These are phyloP conservation scores for Pseudopodoces humilis DNA, from an alignment of 2,113 vertebrate genomes.

Conservation along the genomic window DNA sequence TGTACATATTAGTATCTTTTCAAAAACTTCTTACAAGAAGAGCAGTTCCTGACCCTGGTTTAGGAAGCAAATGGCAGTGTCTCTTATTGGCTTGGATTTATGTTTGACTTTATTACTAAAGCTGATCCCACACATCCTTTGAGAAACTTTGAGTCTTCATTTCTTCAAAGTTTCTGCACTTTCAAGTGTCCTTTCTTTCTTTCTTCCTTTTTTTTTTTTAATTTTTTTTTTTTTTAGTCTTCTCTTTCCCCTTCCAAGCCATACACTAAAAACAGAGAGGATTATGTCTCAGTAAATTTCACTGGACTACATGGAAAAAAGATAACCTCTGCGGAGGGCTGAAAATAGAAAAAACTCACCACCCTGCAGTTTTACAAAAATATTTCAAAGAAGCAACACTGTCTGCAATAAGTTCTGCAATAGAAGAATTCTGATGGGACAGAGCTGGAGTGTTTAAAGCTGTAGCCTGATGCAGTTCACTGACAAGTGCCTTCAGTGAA, in stretches of 20 bases:
- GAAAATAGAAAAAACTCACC: background rate
- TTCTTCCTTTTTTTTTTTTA: background rate
- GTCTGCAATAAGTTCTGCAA: background rate
- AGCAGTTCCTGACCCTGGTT: background rate
- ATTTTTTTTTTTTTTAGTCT: background rate
- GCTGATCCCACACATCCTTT: background rate
- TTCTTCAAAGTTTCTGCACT: background rate
- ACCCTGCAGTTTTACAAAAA: background rate
- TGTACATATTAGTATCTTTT: background rate
- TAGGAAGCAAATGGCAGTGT: background rate
- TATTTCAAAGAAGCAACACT: background rate
- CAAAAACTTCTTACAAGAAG: background rate
- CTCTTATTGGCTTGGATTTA: background rate
- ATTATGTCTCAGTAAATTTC: background rate
- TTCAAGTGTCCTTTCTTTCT: background rate
- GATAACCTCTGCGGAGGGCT: background rate
- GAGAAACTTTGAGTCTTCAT: background rate
- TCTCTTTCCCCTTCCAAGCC: background rate
- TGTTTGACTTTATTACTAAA: background rate
- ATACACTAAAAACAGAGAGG: background rate
- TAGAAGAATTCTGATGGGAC: fast-evolving
- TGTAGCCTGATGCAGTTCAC: background rate
- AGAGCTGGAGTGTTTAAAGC: background rate
- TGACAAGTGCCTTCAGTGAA: background rate
- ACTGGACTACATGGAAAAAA: background rate